Evolutionary conservation across 2,797 vertebrate species (phyloP), one percentile per base, ranked within the genome.

Genomic region (Enteromius unitaeniatus): DNA sequence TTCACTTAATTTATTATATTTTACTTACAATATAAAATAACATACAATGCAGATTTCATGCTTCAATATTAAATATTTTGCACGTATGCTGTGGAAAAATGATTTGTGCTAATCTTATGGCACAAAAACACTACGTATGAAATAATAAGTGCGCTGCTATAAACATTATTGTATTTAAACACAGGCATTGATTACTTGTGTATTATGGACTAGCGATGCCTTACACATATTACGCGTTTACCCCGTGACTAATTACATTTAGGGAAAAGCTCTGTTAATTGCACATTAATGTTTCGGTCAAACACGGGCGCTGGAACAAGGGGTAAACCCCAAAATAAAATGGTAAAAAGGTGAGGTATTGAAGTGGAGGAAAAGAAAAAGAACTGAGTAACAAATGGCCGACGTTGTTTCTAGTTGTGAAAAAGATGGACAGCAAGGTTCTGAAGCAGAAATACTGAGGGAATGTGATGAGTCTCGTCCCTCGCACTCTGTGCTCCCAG

Each of bases 371-470:
- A 88, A 87, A 85, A 83, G 85, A 83, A 81, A 84, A 81, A 88
- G 83, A 81, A 64, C 26, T 10, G 89, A 65, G 85, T 90, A 92
- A 93, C 92, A 92, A 90, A 91, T 88, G 90, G 91, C 90, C 91
- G 92, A 94, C 92, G 93, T 91, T 85, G 91, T 93, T 92, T 93
- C 91, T 92, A 93, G 91, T 89, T 89, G 89, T 91, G 90, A 92
- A 91, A 88, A 91, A 92, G 92, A 93, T 92, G 92, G 92, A 92
- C 88, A 93, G 91, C 90, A 89, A 87, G 91, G 88, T 91, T 89
- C 78, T 83, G 77, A 86, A 84, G 67, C 45, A 79, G 90, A 91
- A 90, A 91, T 90, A 91, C 88, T 86, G 85, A 89, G 92, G 91
- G 88, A 90, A 87, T 92, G 89, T 87, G 92, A 92, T 90, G 86